A percentile compares a stretch with the other conserved stretches of the same genome.
phyloP scores from a whole-genome alignment of 2,888 invertebrate species.

The Sarcophaga subvicina region DNA sequence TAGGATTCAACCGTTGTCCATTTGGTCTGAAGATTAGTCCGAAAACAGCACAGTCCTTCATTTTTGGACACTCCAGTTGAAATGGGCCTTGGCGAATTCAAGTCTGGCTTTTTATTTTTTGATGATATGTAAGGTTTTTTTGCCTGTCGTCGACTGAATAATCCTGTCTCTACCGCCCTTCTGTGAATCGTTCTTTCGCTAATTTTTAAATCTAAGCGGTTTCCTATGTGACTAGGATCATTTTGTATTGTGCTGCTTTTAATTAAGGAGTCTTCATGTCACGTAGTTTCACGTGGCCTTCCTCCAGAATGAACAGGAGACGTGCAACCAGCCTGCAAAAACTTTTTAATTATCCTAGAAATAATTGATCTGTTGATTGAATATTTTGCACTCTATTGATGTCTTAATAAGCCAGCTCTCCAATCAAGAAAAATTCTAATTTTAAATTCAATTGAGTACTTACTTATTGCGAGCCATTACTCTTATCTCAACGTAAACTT shows the following conservation, averaged over 20 bases:
- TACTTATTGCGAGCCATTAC: neutral
- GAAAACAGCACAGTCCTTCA: no score
- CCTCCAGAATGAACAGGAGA: constrained; percentile 12
- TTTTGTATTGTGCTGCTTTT: constrained; percentile 20
- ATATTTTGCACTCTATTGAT: constrained; percentile 28
- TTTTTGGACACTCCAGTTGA: constrained; percentile 2
- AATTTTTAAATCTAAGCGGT: constrained; percentile 6
- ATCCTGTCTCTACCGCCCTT: neutral
- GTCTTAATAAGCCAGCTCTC: constrained; percentile 15
- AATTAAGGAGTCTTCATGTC: constrained; percentile 5
- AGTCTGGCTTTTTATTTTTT: constrained; percentile 8
- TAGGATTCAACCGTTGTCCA: no score
- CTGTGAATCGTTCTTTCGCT: constrained; percentile 29
- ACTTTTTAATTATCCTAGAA: constrained; percentile 33
- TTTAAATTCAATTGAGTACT: constrained; percentile 23
- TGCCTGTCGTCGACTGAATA: neutral
- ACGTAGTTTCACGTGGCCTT: neutral
- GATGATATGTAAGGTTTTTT: neutral
- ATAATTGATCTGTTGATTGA: constrained; percentile 27
- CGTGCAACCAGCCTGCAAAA: constrained; percentile 25
- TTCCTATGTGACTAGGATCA: constrained; percentile 8
- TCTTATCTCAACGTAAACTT: constrained; percentile 28
- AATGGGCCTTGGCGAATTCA: constrained; percentile 7
- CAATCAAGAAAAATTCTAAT: constrained; percentile 12
- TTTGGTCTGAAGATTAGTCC: no score